phyloP scores from a whole-genome alignment of 2,888 invertebrate genomes.

The Vandiemenella viatica region DNA sequence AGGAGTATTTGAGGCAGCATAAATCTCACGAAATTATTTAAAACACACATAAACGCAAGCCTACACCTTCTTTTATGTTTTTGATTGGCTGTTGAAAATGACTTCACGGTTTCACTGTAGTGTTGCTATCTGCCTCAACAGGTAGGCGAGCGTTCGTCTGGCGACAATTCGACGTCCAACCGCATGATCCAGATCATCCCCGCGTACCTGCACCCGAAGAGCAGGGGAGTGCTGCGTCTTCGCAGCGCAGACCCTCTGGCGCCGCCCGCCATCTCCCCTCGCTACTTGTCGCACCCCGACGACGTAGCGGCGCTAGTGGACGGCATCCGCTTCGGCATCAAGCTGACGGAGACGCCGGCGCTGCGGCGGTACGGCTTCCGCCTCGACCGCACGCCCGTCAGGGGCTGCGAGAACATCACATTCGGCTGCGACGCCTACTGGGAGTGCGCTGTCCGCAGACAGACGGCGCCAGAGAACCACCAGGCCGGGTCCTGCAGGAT shows the following conservation, averaged over 20 bases:
- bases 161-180: background rate
- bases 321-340: conserved; percentile 65
- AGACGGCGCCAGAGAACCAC: conserved; percentile 48
- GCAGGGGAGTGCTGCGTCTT: conserved; percentile 46
- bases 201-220: conserved; percentile 71
- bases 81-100: no score
- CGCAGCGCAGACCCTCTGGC: conserved; percentile 61
- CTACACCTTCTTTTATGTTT: no score
- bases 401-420: conserved; percentile 56
- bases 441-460: conserved; percentile 41
- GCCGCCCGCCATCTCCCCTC: conserved; percentile 72
- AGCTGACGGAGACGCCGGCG: conserved; percentile 52
- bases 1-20: no score
- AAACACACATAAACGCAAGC: no score
- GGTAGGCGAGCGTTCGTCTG: background rate
- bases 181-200: conserved; percentile 61
- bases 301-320: conserved; percentile 69
- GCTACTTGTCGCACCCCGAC: conserved; percentile 59
- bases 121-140: no score
- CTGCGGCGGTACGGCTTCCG: conserved; percentile 47
- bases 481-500: conserved; percentile 49
- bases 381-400: conserved; percentile 54
- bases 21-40: no score
- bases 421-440: conserved; percentile 52
- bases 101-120: no score